Conservation (phyloP, 53 echinoderm and acorn worm species). For the Apostichopus leukothele region DNA sequence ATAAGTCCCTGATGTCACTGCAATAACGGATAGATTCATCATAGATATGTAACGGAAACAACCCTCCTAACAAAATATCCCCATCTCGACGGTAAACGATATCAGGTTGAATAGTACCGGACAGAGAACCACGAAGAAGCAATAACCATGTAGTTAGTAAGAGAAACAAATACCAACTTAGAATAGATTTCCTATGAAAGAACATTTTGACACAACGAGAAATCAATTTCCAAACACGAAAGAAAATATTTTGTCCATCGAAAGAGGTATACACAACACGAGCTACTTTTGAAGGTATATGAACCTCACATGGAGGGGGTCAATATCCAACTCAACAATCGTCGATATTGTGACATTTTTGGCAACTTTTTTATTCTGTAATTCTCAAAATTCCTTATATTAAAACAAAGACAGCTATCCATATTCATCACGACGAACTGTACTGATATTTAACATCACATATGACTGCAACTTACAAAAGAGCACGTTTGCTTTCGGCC, state of each 20-base stretch:
- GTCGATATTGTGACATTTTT: background rate
- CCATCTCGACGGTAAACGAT: constrained; percentile 71
- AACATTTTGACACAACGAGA: no score
- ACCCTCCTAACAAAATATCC: constrained; percentile 74
- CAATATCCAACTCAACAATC: background rate
- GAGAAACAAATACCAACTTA: no score
- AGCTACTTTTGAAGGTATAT: no score
- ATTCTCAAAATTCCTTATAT: background rate
- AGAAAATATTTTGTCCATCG: no score
- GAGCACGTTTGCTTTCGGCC: background rate
- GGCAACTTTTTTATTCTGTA: no score
- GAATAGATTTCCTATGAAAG: no score
- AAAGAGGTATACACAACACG: no score
- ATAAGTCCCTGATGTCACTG: constrained; percentile 55
- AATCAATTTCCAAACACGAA: no score
- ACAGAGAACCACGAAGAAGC: background rate
- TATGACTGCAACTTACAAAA: background rate
- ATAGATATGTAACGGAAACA: constrained; percentile 77
- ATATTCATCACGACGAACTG: background rate
- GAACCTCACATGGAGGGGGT: background rate
- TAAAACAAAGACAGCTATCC: background rate
- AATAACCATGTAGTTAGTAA: background rate
- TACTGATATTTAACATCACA: background rate
- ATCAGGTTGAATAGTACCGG: constrained; percentile 48
- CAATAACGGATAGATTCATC: constrained; percentile 55